Conservation (phyloP, 2,888 invertebrate species). For the Dromius quadrimaculatus region DNA sequence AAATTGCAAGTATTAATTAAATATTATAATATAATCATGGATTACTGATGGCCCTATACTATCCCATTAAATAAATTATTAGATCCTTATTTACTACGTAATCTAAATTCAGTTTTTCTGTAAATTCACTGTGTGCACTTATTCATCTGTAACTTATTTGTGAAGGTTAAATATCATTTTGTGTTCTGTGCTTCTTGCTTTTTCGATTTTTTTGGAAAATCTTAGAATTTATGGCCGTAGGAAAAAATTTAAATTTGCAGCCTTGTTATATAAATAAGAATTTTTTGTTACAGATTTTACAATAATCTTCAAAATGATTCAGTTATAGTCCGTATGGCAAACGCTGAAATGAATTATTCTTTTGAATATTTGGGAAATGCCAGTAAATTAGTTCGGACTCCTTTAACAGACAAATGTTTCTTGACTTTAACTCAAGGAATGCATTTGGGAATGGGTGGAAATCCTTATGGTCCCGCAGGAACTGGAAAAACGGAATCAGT, state of each 20-base stretch:
- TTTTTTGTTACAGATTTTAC: constrained; percentile 84
- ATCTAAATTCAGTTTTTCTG: too few relatives aligned
- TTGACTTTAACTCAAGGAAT: constrained; percentile 93
- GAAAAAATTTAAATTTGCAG: constrained; percentile 54
- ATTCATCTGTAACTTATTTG: too few relatives aligned
- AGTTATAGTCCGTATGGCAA: constrained; percentile 88
- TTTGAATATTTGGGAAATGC: constrained; percentile 99
- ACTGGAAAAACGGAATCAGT: constrained; percentile 99
- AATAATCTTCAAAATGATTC: constrained; percentile 69
- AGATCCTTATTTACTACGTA: too few relatives aligned
- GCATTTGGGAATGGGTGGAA: constrained; percentile 96
- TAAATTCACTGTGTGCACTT: too few relatives aligned
- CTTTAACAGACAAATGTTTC: constrained; percentile 97
- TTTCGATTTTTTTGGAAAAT: too few relatives aligned
- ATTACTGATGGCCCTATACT: too few relatives aligned
- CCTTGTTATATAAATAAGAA: too few relatives aligned
- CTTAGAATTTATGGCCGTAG: neutral
- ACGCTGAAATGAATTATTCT: constrained; percentile 94
- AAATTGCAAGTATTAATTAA: neutral
- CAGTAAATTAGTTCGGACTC: constrained; percentile 94
- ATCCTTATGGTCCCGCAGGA: constrained; percentile 99
- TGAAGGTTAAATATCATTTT: too few relatives aligned
- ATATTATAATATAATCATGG: neutral
- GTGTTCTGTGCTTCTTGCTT: neutral
- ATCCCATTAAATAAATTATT: too few relatives aligned